Percentiles rank a stretch among this genome's conserved stretches.
Conservation (phyloP, 2,888 invertebrate species). For the Folsomia candida region DNA sequence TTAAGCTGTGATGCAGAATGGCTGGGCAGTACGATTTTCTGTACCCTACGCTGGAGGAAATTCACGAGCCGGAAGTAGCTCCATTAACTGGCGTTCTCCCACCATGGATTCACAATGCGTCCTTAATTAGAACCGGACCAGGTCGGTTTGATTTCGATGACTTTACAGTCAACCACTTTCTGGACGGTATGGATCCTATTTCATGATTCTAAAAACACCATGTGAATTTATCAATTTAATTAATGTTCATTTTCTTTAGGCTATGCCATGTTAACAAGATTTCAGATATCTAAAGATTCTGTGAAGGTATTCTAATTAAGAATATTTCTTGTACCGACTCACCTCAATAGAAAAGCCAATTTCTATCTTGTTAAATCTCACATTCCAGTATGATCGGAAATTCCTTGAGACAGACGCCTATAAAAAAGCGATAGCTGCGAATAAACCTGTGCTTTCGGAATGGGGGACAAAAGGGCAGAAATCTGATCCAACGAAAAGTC, state of each 20-base stretch:
- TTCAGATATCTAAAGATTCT: slow-evolving; percentile 26
- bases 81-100: slow-evolving; percentile 29
- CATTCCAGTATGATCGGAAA: slow-evolving; percentile 50
- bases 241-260: no score
- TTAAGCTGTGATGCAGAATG: slow-evolving; percentile 8
- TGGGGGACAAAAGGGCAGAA: slow-evolving; percentile 55
- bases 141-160: slow-evolving; percentile 13
- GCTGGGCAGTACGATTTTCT: slow-evolving; percentile 27
- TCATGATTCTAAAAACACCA: not conserved
- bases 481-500: slow-evolving; percentile 57
- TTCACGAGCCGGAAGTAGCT: slow-evolving; percentile 29
- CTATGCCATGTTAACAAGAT: slow-evolving; percentile 34
- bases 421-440: slow-evolving; percentile 54
- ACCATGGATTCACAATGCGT: slow-evolving; percentile 21
- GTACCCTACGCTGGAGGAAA: slow-evolving; percentile 36
- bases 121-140: slow-evolving; percentile 35
- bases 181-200: slow-evolving; percentile 27
- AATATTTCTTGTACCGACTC: no score
- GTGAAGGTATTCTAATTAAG: no score
- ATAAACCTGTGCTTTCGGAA: slow-evolving; percentile 56
- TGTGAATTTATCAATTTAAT: slow-evolving; percentile 1
- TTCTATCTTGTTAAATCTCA: no score
- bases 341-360: no score
- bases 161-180: slow-evolving; percentile 27
- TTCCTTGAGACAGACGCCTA: slow-evolving; percentile 57